Percentiles rank a stretch among this genome's conserved stretches.
Evolutionary conservation across 1,140 invertebrate species (phyloP).

Genomic region (Nasonia longicornis): DNA sequence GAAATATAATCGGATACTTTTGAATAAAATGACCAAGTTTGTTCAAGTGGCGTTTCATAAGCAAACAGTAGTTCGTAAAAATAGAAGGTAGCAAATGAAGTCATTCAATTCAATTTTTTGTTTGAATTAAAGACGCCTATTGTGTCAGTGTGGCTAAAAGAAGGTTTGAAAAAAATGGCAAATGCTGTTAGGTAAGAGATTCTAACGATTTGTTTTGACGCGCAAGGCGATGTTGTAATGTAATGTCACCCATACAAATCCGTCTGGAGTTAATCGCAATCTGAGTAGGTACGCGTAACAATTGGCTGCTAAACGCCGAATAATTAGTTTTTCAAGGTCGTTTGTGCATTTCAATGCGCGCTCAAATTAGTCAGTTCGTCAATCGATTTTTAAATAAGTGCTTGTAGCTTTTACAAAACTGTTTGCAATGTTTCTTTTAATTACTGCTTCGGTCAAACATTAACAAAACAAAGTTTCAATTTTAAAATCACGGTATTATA

Average conservation of each 20-base stretch:
- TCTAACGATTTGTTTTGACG: conserved; percentile 21
- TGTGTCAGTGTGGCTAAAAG: neutral
- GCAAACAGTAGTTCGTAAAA: too few relatives aligned
- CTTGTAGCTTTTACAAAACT: too few relatives aligned
- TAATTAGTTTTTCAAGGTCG: conserved; percentile 36
- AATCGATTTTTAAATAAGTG: neutral
- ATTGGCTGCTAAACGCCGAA: neutral
- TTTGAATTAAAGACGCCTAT: neutral
- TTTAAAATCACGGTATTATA: too few relatives aligned
- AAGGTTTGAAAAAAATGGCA: neutral
- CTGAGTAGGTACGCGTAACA: conserved; percentile 24
- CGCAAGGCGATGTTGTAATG: conserved; percentile 1
- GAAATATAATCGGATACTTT: too few relatives aligned
- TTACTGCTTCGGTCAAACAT: too few relatives aligned
- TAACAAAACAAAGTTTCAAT: too few relatives aligned
- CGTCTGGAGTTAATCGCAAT: conserved; percentile 12
- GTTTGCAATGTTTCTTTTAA: too few relatives aligned
- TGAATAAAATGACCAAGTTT: too few relatives aligned
- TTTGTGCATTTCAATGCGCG: neutral
- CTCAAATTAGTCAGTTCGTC: neutral
- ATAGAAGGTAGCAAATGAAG: too few relatives aligned
- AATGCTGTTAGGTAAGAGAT: conserved; percentile 1
- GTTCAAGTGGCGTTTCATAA: too few relatives aligned
- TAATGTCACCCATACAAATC: conserved; percentile 17
- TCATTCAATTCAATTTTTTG: too few relatives aligned